Evolutionary conservation across 64 coral and sea anemone genomes (phyloP).

Genomic region (Stylophora pistillata): DNA sequence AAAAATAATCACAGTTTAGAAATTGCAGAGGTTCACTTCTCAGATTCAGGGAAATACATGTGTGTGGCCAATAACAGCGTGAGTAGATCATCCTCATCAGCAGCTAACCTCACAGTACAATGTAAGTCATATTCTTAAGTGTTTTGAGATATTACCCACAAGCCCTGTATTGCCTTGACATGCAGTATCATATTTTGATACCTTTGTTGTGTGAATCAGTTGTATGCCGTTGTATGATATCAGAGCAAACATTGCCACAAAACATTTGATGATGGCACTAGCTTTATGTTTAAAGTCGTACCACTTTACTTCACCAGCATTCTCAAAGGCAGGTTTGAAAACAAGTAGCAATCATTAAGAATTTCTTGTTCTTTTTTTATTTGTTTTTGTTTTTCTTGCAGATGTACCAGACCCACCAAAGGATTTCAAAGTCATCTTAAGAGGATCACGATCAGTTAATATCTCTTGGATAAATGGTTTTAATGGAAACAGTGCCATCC

Average conservation of each 20-base stretch:
- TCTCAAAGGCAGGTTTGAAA: too few species aligned
- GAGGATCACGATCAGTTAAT: neutral
- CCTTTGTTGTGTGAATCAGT: too few species aligned
- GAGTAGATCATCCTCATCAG: neutral
- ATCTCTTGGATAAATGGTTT: conserved; percentile 21
- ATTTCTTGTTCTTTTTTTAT: too few species aligned
- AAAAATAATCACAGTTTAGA: neutral
- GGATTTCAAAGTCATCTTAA: neutral
- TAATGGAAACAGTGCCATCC: conserved; percentile 24
- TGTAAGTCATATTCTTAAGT: conserved; percentile 1
- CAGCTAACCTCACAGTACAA: neutral
- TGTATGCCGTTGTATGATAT: too few species aligned
- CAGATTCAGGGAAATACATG: conserved; percentile 24
- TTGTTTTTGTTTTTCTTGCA: neutral
- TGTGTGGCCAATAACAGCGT: conserved; percentile 7
- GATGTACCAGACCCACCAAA: conserved; percentile 1
- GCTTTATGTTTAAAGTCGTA: too few species aligned
- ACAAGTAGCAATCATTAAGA: neutral
- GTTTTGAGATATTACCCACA: too few species aligned
- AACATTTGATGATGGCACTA: too few species aligned
- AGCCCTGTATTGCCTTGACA: too few species aligned
- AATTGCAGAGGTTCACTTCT: neutral
- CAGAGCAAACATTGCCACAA: too few species aligned
- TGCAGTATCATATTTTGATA: neutral
- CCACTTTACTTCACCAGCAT: too few species aligned